phyloP scores from a whole-genome alignment of 2,888 invertebrate genomes.

The Tachystola acroxantha region DNA sequence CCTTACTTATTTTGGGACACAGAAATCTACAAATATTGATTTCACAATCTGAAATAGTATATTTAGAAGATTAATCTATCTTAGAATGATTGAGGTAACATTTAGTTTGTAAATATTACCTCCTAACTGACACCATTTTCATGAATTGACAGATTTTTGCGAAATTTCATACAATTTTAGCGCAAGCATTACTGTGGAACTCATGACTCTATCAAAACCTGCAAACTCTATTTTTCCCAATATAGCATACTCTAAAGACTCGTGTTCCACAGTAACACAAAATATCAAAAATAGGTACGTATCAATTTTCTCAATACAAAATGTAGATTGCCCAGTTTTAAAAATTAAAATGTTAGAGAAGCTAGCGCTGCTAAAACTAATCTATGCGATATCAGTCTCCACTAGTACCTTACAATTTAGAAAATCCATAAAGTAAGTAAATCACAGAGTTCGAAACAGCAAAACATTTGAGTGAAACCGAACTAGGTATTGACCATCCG shows the following conservation, averaged over 20 bases:
- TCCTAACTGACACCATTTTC: constrained; percentile 65
- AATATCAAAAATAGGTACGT: constrained; percentile 60
- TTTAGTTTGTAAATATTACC: constrained; percentile 42
- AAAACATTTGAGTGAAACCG: constrained; percentile 66
- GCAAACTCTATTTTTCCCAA: no score
- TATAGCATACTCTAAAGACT: no score
- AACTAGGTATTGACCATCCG: constrained; percentile 50
- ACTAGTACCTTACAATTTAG: constrained; percentile 77
- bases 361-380: constrained; percentile 78
- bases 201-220: constrained; percentile 13
- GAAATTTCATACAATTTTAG: constrained; percentile 39
- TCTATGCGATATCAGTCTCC: constrained; percentile 78
- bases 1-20: constrained; percentile 61
- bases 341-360: constrained; percentile 66
- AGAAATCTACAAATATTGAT: constrained; percentile 60
- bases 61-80: constrained; percentile 54
- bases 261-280: constrained; percentile 48
- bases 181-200: constrained; percentile 50
- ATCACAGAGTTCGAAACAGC: constrained; percentile 76
- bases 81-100: constrained; percentile 51
- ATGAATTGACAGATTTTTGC: constrained; percentile 69
- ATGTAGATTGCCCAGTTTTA: constrained; percentile 60
- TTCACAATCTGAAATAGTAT: constrained; percentile 48
- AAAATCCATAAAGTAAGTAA: constrained; percentile 75
- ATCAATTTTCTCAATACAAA: constrained; percentile 32